Conservation (phyloP, 1,140 invertebrate genomes). For the Drosophila melanica region DNA sequence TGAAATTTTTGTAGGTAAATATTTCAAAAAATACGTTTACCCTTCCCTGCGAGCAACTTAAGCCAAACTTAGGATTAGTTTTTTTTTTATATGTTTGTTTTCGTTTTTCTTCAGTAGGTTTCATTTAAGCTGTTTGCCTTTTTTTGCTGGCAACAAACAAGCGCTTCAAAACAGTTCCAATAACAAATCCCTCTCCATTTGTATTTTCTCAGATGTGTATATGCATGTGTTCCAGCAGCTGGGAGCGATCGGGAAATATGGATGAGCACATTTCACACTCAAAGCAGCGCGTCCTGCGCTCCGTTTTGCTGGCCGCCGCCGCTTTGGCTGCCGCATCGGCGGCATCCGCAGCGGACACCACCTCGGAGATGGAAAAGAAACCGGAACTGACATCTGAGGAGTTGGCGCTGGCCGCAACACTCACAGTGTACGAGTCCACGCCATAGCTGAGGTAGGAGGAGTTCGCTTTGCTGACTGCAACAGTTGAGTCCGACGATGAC, state of each 20-base stretch:
- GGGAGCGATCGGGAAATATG: conserved; percentile 89
- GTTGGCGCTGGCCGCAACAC: conserved; percentile 51
- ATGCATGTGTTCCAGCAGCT: conserved; percentile 90
- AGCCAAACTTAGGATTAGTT: conserved; percentile 32
- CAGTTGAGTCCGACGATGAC: conserved; percentile 4
- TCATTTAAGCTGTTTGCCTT: conserved; percentile 9
- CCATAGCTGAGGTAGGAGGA: conserved; percentile 66
- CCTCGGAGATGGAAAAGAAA: conserved; percentile 77
- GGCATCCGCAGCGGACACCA: conserved; percentile 70
- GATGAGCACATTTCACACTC: conserved; percentile 92
- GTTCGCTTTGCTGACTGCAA: conserved; percentile 27
- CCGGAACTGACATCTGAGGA: conserved; percentile 64
- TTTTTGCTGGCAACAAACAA: not conserved
- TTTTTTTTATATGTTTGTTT: conserved; percentile 18
- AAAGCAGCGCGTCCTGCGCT: conserved; percentile 79
- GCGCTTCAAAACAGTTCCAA: conserved; percentile 38
- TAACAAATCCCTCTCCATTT: conserved; percentile 34
- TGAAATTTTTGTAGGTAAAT: conserved; percentile 42
- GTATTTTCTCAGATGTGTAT: conserved; percentile 89
- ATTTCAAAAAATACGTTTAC: conserved; percentile 47
- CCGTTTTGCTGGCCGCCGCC: conserved; percentile 52
- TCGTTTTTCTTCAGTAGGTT: conserved; percentile 2
- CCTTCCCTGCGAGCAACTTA: conserved; percentile 29
- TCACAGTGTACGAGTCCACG: conserved; percentile 63
- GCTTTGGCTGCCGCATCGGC: conserved; percentile 67